Conservation (phyloP, 1,140 invertebrate genomes). For the Episyrphus balteatus region DNA sequence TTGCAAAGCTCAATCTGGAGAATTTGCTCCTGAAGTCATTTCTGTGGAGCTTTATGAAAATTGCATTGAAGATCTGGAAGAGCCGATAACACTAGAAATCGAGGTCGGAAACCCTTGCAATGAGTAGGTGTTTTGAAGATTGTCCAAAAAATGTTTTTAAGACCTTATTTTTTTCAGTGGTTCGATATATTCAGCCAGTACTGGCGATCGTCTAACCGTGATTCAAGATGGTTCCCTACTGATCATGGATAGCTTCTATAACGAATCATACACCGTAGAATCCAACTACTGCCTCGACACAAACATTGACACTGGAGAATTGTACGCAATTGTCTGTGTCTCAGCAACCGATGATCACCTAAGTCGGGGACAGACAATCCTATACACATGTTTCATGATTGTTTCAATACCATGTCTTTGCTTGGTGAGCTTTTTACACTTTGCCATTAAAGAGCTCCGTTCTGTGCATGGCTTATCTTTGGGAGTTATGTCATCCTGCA, state of each 20-base stretch:
- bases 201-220: constrained; percentile 1
- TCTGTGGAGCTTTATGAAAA: constrained; percentile 27
- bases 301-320: constrained; percentile 21
- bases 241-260: constrained; percentile 24
- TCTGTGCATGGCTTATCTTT: constrained; percentile 26
- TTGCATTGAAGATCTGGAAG: constrained; percentile 31
- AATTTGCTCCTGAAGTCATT: constrained; percentile 22
- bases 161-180: constrained; percentile 16
- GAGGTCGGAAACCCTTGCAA: constrained; percentile 34
- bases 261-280: constrained; percentile 23
- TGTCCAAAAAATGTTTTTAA: neutral
- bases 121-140: constrained; percentile 11
- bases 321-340: constrained; percentile 29
- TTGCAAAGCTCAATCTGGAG: constrained; percentile 18
- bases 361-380: constrained; percentile 16
- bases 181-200: constrained; percentile 14
- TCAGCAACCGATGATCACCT: constrained; percentile 27
- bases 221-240: constrained; percentile 28
- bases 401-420: constrained; percentile 30
- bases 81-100: constrained; percentile 10
- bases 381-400: constrained; percentile 27
- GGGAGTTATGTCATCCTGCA: constrained; percentile 25
- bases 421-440: constrained; percentile 25
- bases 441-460: constrained; percentile 16
- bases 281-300: constrained; percentile 29